These are phyloP conservation scores for Aspidapion aeneum DNA, from an alignment of 2,888 invertebrate genomes.

Conservation along the genomic window DNA sequence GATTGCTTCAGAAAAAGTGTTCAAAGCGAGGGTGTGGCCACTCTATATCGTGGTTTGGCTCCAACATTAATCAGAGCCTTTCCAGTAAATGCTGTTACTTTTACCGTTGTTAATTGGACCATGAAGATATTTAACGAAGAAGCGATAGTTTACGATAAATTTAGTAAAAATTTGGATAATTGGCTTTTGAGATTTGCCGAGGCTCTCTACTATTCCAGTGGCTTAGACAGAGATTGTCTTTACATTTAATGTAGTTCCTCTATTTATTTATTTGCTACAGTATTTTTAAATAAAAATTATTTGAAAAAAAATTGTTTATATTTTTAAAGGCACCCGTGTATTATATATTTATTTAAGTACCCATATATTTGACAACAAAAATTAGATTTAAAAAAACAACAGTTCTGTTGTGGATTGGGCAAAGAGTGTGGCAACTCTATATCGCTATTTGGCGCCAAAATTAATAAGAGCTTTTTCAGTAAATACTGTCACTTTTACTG, in stretches of 20 bases:
- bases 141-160: conserved; percentile 9
- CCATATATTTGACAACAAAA: too few species aligned
- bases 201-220: conserved; percentile 19
- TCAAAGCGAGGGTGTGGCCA: conserved; percentile 63
- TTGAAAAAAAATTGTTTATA: too few species aligned
- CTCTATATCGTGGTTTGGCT: conserved; percentile 71
- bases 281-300: too few species aligned
- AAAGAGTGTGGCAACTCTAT: too few species aligned
- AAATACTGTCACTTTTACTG: conserved; percentile 89
- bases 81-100: conserved; percentile 90
- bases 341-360: too few species aligned
- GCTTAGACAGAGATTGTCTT: neutral
- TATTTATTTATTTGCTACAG: neutral
- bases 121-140: conserved; percentile 50
- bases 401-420: too few species aligned
- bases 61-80: conserved; percentile 85
- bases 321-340: too few species aligned
- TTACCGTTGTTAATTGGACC: conserved; percentile 81
- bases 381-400: too few species aligned
- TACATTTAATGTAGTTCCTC: conserved; percentile 24
- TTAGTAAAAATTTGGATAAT: conserved; percentile 22
- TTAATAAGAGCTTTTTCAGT: conserved; percentile 86
- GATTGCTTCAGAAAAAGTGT: conserved; percentile 75
- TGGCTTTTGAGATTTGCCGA: conserved; percentile 29
- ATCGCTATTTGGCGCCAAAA: conserved; percentile 74